A percentile compares a stretch with the other conserved stretches of the same genome.
Conservation (phyloP, 1,140 invertebrate species). For the Monochamus saltuarius region DNA sequence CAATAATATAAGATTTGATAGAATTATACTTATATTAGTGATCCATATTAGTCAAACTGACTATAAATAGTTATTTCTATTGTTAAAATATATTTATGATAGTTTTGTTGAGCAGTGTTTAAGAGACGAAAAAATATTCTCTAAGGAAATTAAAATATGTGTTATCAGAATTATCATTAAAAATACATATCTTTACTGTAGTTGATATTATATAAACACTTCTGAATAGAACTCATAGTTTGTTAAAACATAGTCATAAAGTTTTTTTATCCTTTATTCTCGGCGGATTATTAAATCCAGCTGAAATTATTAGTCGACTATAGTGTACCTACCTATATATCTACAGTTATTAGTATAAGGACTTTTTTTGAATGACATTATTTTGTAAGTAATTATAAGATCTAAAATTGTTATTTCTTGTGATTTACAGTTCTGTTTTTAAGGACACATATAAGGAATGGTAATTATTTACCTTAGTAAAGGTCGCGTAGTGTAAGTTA, state of each 20-base stretch:
- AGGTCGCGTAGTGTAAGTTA: background rate
- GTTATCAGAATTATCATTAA: slow-evolving; percentile 9
- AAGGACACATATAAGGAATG: background rate
- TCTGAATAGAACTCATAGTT: slow-evolving; percentile 11
- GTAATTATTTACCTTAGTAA: slow-evolving; percentile 1
- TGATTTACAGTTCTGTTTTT: slow-evolving; percentile 7
- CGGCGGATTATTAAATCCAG: slow-evolving; percentile 5
- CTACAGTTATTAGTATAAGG: background rate
- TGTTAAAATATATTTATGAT: background rate
- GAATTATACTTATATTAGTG: slow-evolving; percentile 29
- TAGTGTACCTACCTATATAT: slow-evolving; percentile 31
- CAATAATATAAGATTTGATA: slow-evolving; percentile 31
- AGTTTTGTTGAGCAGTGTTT: no score
- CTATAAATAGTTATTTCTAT: slow-evolving; percentile 18
- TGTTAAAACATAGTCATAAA: slow-evolving; percentile 26
- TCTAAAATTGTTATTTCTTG: slow-evolving; percentile 11
- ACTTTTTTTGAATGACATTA: slow-evolving; percentile 31
- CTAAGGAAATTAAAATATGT: slow-evolving; percentile 2
- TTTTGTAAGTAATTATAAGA: slow-evolving; percentile 23
- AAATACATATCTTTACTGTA: slow-evolving; percentile 24
- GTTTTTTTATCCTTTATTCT: slow-evolving; percentile 22
- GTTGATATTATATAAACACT: slow-evolving; percentile 15
- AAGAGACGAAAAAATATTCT: background rate
- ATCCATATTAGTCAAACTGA: slow-evolving; percentile 30
- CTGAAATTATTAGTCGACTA: slow-evolving; percentile 32